Base-by-base conservation (phyloP, 2,113 vertebrate genomes). In the Craseonycteris thonglongyai region DNA sequence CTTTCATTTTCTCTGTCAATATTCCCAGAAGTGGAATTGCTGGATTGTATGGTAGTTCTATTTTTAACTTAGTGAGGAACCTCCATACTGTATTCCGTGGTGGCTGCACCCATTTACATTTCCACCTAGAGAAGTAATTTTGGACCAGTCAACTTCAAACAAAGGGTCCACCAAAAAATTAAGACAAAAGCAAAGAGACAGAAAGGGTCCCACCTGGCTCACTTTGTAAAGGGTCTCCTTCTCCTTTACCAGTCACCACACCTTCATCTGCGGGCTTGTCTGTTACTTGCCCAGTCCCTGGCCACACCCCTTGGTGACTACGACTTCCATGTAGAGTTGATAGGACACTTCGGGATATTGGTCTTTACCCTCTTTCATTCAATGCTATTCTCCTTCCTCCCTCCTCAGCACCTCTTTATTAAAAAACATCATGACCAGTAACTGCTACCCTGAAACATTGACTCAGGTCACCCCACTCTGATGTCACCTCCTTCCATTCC, bases 381-480 rank as follows among this genome's bases (percentile, higher is more conserved):
- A 30, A 0, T 18, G 4, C 26, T 63, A 11, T 18, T 16, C 22
- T 24, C 6, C n/a, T 15, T 5, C 8, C 3, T 0, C 16, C 3
- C n/a, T 18, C 1, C 26, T 38, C 45, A 40, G 11, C 21, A 35
- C 28, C 5, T 5, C 51, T 61, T 8, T 9, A 1, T 51, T 69
- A 66, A 30, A 66, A 30, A 6, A 12, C 1, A 12, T 22, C 9
- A n/a, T 22, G 47, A 38, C 24, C 8, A 47, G 1, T 45, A 2
- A n/a, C 8, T 4, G 9, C 30, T 26, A 30, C 6, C 30, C 59
- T n/a, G 58, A 45, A 54, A 59, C 58, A 42, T 1, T 14, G 28
- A 22, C 56, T 65, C 47, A 61, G 38, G 24, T 65, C 19, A 19
- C 54, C 16, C 6, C 47, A 5, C 8, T 12, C 63, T 38, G 28